Percentiles rank a stretch among this genome's conserved stretches.
Evolutionary conservation across 2,113 vertebrate genomes (phyloP).

Genomic region (Macquaria australasica): DNA sequence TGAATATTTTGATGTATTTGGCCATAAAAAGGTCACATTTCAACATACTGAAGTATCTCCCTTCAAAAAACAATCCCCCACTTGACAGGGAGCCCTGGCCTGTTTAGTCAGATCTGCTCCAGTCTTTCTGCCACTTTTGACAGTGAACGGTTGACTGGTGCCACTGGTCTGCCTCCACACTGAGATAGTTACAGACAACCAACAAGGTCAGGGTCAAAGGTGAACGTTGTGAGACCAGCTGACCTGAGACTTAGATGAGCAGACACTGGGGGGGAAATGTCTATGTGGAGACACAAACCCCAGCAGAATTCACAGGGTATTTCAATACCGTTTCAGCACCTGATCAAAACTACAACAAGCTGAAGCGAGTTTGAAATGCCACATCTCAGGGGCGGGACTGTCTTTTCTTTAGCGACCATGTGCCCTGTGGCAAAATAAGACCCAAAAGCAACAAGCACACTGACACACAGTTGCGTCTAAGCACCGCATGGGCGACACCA

Average conservation of each 20-base stretch:
- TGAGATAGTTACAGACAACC: slow-evolving; percentile 5
- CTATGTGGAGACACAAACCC: slow-evolving; percentile 2
- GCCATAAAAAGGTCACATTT: background rate
- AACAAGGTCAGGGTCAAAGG: slow-evolving; percentile 52
- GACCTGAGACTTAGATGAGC: background rate
- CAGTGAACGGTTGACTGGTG: slow-evolving; percentile 20
- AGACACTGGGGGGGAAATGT: background rate
- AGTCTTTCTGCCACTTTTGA: background rate
- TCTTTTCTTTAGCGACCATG: background rate
- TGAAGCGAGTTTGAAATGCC: background rate
- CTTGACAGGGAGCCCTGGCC: background rate
- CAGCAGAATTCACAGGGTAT: background rate
- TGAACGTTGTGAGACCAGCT: slow-evolving; percentile 21
- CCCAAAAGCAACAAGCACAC: background rate
- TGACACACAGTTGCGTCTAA: background rate
- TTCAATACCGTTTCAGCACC: background rate
- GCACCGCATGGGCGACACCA: slow-evolving; percentile 1
- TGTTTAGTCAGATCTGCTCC: background rate
- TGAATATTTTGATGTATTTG: background rate
- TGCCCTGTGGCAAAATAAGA: slow-evolving; percentile 18
- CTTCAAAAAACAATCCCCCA: background rate
- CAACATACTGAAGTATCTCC: background rate
- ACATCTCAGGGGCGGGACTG: background rate
- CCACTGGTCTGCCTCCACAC: slow-evolving; percentile 47
- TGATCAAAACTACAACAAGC: background rate